Base-by-base conservation (phyloP, 1,140 invertebrate species). In the Heliconius melpomene region DNA sequence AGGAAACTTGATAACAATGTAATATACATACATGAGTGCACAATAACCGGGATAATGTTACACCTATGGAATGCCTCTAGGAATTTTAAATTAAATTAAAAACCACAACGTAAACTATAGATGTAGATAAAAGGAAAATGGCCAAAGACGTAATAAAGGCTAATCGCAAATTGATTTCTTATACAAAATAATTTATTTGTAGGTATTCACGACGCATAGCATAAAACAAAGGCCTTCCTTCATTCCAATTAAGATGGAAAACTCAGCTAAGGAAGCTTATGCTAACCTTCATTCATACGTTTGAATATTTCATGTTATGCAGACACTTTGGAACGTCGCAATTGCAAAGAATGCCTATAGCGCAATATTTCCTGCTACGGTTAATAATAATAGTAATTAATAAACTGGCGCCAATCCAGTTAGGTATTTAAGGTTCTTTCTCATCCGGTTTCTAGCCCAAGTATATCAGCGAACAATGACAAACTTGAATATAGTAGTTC, bases 301-400 rank as follows among this genome's bases (percentile, higher is more conserved):
- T 80, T 80, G 74, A 80, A 80, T 80, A 72, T 80, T 80, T 80
- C 74, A 80, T 80, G 60, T 36, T 46, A 60, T 80, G 74, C 70
- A 72, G 79, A 46, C 66, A 73, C 79, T 54, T 76, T n/a, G 74
- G 52, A 73, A 77, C 71, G 79, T 80, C 52, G 79, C 66, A 60
- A 72, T 52, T 72, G 70, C 75, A 23, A 20, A 72, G 32, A 79
- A 79, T 52, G 38, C 23, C 60, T n/a, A 75, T 7, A 32, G 52
- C 72, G 73, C 73, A 81, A 60, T 78, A 50, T 71, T 70, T 81
- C 75, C 74, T 80, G 70, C 38, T 80, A 73, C 18, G 26, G 0
- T 66, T 66, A 66, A 23, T 72, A 40, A 72, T 75, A 71, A 36
- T 57, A 32, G 75, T 16, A 32, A 79, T 57, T 46, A 46, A 1